Conservation (phyloP, 2,888 invertebrate species). For the Mimas tiliae region DNA sequence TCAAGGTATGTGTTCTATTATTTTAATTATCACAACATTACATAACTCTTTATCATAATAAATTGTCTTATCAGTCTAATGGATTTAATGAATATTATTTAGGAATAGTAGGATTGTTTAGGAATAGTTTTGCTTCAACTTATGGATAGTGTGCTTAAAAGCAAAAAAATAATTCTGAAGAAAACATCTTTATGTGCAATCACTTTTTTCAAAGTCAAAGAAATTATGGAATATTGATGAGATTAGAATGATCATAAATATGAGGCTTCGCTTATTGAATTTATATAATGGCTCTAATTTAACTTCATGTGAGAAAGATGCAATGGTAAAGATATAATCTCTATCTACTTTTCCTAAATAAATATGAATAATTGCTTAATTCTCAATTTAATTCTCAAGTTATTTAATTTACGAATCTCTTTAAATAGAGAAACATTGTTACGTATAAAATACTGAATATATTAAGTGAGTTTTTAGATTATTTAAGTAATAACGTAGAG, state of each 20-base stretch:
- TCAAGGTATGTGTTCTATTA: conserved; percentile 89
- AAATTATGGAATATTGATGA: too few species aligned
- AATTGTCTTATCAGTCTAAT: not conserved
- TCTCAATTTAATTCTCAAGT: not conserved
- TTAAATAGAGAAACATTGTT: not conserved
- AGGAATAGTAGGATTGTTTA: too few species aligned
- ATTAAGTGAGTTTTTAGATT: conserved; percentile 29
- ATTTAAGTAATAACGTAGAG: conserved; percentile 46
- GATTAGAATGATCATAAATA: not conserved
- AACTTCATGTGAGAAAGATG: not conserved
- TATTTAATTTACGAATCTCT: not conserved
- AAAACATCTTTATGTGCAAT: not conserved
- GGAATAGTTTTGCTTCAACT: not conserved
- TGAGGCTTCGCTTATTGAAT: too few species aligned
- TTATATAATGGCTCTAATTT: too few species aligned
- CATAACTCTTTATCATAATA: not conserved
- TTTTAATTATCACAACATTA: conserved; percentile 15
- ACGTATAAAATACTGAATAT: not conserved
- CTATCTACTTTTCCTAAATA: not conserved
- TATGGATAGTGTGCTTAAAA: not conserved
- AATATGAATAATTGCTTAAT: not conserved
- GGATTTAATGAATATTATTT: not conserved
- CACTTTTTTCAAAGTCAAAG: not conserved
- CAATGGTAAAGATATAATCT: not conserved
- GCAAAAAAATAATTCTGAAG: not conserved